Conservation (phyloP, 2,113 vertebrate genomes). For the Paramisgurnus dabryanus region DNA sequence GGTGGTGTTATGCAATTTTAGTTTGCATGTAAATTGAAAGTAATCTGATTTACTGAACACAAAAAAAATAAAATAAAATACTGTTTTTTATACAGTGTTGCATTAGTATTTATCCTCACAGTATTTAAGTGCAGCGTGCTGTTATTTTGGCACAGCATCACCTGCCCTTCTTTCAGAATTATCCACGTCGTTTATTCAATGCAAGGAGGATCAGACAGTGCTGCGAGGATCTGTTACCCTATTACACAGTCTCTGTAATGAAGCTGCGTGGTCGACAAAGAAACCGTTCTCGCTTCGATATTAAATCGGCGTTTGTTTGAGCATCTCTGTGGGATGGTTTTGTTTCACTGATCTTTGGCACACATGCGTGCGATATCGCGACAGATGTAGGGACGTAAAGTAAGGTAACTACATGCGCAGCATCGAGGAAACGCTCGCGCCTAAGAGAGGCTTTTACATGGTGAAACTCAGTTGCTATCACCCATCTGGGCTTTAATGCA, state of each 20-base stretch:
- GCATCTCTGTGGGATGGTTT: not conserved
- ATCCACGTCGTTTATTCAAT: not conserved
- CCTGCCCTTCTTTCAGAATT: slow-evolving; percentile 18
- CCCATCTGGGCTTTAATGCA: not conserved
- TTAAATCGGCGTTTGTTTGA: slow-evolving; percentile 1
- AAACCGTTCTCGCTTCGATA: not conserved
- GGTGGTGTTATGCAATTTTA: no score
- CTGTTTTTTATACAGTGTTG: no score
- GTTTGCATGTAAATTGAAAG: no score
- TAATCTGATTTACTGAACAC: no score
- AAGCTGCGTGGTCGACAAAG: not conserved
- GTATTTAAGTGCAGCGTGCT: not conserved
- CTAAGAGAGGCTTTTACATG: not conserved
- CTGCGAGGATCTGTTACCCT: not conserved
- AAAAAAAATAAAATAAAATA: no score
- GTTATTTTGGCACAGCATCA: not conserved
- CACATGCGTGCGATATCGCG: not conserved
- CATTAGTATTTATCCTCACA: no score
- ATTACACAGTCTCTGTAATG: not conserved
- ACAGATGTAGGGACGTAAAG: not conserved
- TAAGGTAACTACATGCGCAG: not conserved
- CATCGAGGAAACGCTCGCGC: not conserved
- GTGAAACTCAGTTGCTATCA: not conserved
- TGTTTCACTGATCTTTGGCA: not conserved
- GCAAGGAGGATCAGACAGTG: not conserved